Base-by-base conservation (phyloP, 2,113 vertebrate genomes). In the Dicaeum eximium region DNA sequence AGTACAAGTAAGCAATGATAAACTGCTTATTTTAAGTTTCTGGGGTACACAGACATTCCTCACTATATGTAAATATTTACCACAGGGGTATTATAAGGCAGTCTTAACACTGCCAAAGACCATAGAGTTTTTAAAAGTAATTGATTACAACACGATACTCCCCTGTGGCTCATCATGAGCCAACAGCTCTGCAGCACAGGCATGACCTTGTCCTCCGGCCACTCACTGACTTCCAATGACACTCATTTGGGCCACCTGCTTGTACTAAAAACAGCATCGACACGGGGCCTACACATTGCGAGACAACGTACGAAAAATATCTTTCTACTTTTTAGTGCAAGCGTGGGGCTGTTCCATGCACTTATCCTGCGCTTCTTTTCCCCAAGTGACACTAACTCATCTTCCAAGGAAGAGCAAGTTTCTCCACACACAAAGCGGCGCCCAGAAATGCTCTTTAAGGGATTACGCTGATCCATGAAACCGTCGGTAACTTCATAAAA, bases 271-370 rank as follows among this genome's bases (percentile, higher is more conserved):
- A 62, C 8, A 91, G 56, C 64, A 42, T 0, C 8, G 58, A 71
- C 7, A 13, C 17, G 8, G 20, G 33, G 48, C 25, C 37, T 14
- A 18, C 4, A 28, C 38, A n/a, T 13, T 3, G 10, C 6, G 51
- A 58, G 15, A 31, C 38, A 74, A 38, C 0, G 2, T 0, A 40
- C 37, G 51, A 48, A 38, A 19, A 45, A 2, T 10, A 53, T 42
- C 13, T 2, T 78, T 19, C 44, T 54, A 20, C 45, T 65, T 57
- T 72, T 51, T 24, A 56, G 50, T 1, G 25, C 24, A 40, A 47
- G 33, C 16, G 14, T 47, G 16, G 28, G 16, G 31, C 31, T 44
- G n/a, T 11, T 75, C 22, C n/a, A 60, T 17, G 28, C 2, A 0
- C n/a, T 61, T 24, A 60, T 44, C 48, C 60, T 7, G 38, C 1